Evolutionary conservation across 2,113 vertebrate genomes (phyloP), one percentile per base, ranked within the genome.

Genomic region (Pygoscelis adeliae): DNA sequence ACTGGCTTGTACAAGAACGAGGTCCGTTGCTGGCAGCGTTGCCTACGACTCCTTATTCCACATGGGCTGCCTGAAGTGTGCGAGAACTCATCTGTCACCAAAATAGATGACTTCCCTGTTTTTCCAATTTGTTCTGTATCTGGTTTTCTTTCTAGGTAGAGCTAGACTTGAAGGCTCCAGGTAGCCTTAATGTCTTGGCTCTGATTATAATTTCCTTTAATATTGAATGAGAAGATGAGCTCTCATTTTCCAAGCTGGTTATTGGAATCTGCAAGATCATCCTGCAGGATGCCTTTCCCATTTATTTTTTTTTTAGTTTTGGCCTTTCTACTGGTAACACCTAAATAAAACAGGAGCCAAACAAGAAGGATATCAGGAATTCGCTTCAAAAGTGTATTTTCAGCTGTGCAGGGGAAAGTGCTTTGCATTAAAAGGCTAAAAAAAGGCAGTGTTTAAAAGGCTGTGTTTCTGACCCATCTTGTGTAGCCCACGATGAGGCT

Each of bases 131-230:
- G 23, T 74, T 92, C 89, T 66, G 23, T 89, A 62, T 88, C 90
- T 92, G 86, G 36, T 82, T 94, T 92, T 93, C 87, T 90, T 92
- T 79, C 81, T 94, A 95, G 89, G 95, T 90, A 93, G 61, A 82
- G 70, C 89, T 96, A 95, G 95, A 95, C 96, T 94, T 82, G 81
- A 84, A 91, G 94, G 58, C 94, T 92, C 88, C 93, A 71, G 59
- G 81, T 92, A 93, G 87, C 65, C 83, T 49, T 97, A 94, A 95
- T 96, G 94, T 87, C 94, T 95, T 95, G 97, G 89, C 94, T 96
- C 94, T 96, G 89, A 96, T 94, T 94, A 96, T 96, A 65, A 93
- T 96, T 96, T 94, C 86, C 93, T 96, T 97, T 94, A 91, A 95
- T 96, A 96, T 93, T 96, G 89, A 95, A 96, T 96, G 95, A 97